A percentile compares a stretch with the other conserved stretches of the same genome.
Conservation (phyloP, 2,888 invertebrate species). For the Plagiodera versicolora region DNA sequence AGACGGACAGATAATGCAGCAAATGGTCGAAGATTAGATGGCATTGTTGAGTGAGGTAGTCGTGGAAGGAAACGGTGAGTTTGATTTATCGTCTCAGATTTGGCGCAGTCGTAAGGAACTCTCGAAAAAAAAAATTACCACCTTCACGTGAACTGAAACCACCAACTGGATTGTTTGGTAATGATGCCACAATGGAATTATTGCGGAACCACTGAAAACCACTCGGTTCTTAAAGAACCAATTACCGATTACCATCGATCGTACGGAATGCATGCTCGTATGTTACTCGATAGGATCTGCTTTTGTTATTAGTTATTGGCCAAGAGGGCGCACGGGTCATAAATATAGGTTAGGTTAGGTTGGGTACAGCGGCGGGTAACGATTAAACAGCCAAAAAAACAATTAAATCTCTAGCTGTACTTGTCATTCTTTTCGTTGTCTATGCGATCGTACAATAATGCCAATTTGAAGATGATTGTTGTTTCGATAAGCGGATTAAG, state of each 20-base stretch:
- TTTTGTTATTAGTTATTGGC: constrained; percentile 15
- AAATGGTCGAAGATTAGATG: constrained; percentile 11
- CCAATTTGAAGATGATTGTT: too few species aligned
- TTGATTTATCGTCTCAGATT: constrained; percentile 5
- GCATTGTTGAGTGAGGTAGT: constrained; percentile 11
- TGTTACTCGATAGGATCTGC: constrained; percentile 23
- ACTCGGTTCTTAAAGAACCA: constrained; percentile 25
- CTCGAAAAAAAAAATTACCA: too few species aligned
- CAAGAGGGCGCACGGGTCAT: constrained; percentile 4
- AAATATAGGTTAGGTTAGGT: constrained; percentile 10
- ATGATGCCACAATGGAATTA: constrained; percentile 18
- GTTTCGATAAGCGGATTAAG: too few species aligned
- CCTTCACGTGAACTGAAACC: too few species aligned
- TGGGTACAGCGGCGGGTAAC: constrained; percentile 6
- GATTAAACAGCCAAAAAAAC: too few species aligned
- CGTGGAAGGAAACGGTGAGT: constrained; percentile 4
- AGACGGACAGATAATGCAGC: constrained; percentile 9
- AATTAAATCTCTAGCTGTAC: too few species aligned
- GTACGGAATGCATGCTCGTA: constrained; percentile 23
- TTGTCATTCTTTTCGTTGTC: too few species aligned
- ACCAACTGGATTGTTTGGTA: constrained; percentile 12
- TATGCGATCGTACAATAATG: too few species aligned
- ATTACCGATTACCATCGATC: constrained; percentile 29
- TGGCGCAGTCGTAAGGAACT: neutral
- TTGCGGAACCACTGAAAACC: constrained; percentile 15